Evolutionary conservation across 2,888 invertebrate species (phyloP).

Genomic region (Metopia argyrocephala): DNA sequence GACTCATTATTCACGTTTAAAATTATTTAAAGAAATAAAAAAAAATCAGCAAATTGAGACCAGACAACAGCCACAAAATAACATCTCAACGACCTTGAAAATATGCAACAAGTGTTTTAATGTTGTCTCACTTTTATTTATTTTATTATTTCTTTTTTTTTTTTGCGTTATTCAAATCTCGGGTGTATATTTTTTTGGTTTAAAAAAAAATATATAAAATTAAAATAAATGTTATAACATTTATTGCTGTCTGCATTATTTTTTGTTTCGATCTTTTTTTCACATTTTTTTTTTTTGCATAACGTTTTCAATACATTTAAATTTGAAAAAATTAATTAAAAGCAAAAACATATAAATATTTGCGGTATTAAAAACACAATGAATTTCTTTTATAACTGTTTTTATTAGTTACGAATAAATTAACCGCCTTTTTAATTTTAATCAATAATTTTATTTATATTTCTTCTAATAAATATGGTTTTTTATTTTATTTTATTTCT

Average conservation of each 20-base stretch:
- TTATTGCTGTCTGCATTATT: neutral
- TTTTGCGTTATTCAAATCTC: too few relatives aligned
- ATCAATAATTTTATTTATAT: too few relatives aligned
- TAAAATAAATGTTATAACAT: neutral
- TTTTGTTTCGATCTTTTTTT: neutral
- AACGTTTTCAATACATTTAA: slow-evolving; percentile 9
- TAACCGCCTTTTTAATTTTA: too few relatives aligned
- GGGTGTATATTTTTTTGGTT: neutral
- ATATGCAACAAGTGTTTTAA: slow-evolving; percentile 36
- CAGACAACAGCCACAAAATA: neutral
- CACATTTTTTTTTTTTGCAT: neutral
- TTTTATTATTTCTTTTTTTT: neutral
- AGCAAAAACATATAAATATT: too few relatives aligned
- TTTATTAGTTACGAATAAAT: too few relatives aligned
- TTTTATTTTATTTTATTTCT: too few relatives aligned
- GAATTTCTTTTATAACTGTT: too few relatives aligned
- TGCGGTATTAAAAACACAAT: too few relatives aligned
- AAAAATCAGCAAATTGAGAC: neutral
- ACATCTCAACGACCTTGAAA: slow-evolving; percentile 39
- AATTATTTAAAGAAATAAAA: neutral
- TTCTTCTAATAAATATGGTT: too few relatives aligned
- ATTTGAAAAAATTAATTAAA: too few relatives aligned
- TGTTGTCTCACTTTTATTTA: too few relatives aligned
- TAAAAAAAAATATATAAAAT: neutral
- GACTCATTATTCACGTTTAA: slow-evolving; percentile 18